Evolutionary conservation across 2,113 vertebrate genomes (phyloP).

Genomic region (Equus przewalskii): DNA sequence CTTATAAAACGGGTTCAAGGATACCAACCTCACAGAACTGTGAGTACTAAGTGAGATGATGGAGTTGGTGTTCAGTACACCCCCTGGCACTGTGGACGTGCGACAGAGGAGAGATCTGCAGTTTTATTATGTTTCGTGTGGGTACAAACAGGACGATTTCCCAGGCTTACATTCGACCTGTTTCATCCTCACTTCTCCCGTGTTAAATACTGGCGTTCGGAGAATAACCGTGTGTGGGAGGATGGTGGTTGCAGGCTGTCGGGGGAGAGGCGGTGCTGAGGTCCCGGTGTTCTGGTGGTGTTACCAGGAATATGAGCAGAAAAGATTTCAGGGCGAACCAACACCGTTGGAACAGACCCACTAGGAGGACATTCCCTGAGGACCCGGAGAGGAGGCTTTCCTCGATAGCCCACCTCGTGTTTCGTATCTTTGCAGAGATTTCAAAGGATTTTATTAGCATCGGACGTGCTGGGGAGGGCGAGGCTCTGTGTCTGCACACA

Average conservation of each 20-base stretch:
- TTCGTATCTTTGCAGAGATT: slow-evolving; percentile 24
- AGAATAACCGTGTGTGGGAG: fast-evolving
- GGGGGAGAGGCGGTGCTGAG: background rate
- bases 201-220: background rate
- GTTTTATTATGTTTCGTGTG: fast-evolving
- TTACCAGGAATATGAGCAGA: background rate
- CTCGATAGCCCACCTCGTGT: background rate
- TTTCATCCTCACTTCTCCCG: background rate
- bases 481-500: background rate
- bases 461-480: fast-evolving
- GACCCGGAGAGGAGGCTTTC: fast-evolving
- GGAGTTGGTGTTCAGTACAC: fast-evolving
- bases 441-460: background rate
- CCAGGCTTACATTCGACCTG: background rate
- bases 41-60: fast-evolving
- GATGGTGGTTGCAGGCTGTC: fast-evolving
- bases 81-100: fast-evolving
- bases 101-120: fast-evolving
- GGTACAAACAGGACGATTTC: fast-evolving
- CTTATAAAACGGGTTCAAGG: background rate
- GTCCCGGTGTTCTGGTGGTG: fast-evolving
- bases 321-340: background rate
- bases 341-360: background rate
- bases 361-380: background rate
- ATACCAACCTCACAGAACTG: fast-evolving